These are phyloP conservation scores for Empidonax traillii DNA, from an alignment of 2,113 vertebrate genomes.

Conservation along the genomic window DNA sequence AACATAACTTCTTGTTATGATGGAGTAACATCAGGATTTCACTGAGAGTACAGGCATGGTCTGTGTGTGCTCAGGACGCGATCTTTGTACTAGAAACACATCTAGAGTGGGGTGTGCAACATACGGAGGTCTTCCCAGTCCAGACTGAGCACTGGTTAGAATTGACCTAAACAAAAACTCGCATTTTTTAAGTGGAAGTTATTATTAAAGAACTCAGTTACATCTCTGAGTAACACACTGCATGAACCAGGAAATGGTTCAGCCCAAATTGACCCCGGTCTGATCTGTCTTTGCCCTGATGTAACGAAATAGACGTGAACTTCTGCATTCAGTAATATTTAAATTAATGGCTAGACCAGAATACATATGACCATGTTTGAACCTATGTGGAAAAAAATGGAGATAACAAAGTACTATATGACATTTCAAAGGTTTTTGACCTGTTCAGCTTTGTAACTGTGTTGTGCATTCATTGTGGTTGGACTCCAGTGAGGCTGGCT, in stretches of 20 bases:
- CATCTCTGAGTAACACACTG: not conserved
- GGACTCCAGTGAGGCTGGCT: not conserved
- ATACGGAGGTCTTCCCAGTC: not conserved
- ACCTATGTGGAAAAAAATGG: not conserved
- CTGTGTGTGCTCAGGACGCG: not conserved
- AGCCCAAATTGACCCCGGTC: not conserved
- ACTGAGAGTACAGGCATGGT: fast-evolving
- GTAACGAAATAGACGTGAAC: not conserved
- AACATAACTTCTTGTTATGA: not conserved
- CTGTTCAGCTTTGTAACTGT: not conserved
- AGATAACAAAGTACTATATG: not conserved
- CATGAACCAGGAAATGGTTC: not conserved
- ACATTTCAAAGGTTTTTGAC: not conserved
- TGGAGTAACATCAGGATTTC: not conserved
- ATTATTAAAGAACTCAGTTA: not conserved
- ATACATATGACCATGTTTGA: not conserved
- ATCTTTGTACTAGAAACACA: not conserved
- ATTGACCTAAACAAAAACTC: not conserved
- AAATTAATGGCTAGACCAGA: not conserved
- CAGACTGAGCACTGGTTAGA: not conserved
- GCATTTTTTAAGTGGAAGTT: not conserved
- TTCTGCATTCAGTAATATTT: not conserved
- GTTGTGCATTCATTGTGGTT: not conserved
- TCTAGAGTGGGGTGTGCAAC: not conserved
- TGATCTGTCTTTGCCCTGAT: not conserved